Percentiles rank a stretch among this genome's conserved stretches.
Conservation (phyloP, 2,888 invertebrate species). For the Hirtodrosophila confusa region DNA sequence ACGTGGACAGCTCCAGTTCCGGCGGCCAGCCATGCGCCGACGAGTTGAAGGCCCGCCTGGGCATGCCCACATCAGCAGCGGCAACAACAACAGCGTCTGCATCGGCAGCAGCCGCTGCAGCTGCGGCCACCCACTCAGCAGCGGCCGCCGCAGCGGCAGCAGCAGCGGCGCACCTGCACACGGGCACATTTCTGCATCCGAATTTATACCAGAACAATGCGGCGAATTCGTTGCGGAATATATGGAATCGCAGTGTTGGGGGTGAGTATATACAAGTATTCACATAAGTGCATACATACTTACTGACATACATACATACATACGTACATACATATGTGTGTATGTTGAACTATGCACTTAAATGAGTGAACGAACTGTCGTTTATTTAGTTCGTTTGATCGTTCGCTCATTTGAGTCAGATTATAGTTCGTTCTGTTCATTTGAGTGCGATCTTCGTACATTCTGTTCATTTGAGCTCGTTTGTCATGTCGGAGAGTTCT, state of each 20-base stretch:
- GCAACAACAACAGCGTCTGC: slow-evolving; percentile 40
- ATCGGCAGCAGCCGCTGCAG: slow-evolving; percentile 47
- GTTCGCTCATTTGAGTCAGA: no score
- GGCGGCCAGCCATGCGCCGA: slow-evolving; percentile 89
- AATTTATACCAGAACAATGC: slow-evolving; percentile 88
- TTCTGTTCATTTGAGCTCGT: no score
- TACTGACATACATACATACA: slow-evolving; percentile 6
- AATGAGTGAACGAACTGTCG: no score
- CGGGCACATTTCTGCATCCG: slow-evolving; percentile 86
- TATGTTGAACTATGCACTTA: no score
- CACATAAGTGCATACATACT: slow-evolving; percentile 9
- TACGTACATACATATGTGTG: slow-evolving; percentile 2
- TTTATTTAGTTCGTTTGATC: no score
- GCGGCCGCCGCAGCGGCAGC: slow-evolving; percentile 71
- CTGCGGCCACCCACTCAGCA: slow-evolving; percentile 65
- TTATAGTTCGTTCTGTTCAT: no score
- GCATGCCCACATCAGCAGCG: slow-evolving; percentile 86
- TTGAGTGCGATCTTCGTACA: no score
- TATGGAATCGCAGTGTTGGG: slow-evolving; percentile 84
- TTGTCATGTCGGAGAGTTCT: no score
- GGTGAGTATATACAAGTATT: slow-evolving; percentile 78
- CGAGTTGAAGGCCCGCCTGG: slow-evolving; percentile 94
- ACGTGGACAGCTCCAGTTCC: slow-evolving; percentile 96
- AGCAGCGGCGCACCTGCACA: slow-evolving; percentile 79
- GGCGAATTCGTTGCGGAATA: slow-evolving; percentile 84